Base-by-base conservation (phyloP, 1,140 invertebrate species). In the Trachymyrmex septentrionalis region DNA sequence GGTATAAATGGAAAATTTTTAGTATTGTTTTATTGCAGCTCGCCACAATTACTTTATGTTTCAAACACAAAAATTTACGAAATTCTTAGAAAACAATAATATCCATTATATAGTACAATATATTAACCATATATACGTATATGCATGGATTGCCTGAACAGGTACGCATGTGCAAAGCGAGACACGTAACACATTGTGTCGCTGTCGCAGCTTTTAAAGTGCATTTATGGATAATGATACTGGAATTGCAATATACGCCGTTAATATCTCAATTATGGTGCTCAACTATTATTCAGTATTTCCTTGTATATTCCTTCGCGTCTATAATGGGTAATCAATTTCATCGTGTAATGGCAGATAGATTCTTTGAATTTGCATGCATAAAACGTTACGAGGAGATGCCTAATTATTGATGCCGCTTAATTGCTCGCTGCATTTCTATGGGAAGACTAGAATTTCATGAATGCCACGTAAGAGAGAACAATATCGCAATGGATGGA, bases 1-100 rank as follows among this genome's bases (percentile, higher is more conserved):
- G 61, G 16, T 24, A 84, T 86, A 87, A 91, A 88, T 82, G 88
- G 87, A 90, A 67, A 81, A 86, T 90, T 90, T 90, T 90, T 88
- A 78, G 72, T 87, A 88, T 88, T 82, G 66, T 38, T 24, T 59
- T 86, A 57, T 67, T 66, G 16, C 78, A 53, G 21, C 50, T 88
- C 57, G 64, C 14, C 34, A 34, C 63, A 86, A 86, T 90, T 87
- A 48, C 75, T 87, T 89, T 78, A 81, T 63, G 50, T 61, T 72
- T 78, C 30, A 63, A 77, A 64, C n/a, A 21, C 14, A 84, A 50
- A 34, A 66, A 75, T 24, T 55, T 34, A 14, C 1, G 4, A 81
- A 19, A 16, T 44, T 57, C n/a, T 59, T 24, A 57, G 3, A 24
- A 73, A 63, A 50, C 27, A 44, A 10, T 44, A 44, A 9, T 30